phyloP scores from a whole-genome alignment of 2,888 invertebrate genomes.

The Hermaeophaga mercurialis region DNA sequence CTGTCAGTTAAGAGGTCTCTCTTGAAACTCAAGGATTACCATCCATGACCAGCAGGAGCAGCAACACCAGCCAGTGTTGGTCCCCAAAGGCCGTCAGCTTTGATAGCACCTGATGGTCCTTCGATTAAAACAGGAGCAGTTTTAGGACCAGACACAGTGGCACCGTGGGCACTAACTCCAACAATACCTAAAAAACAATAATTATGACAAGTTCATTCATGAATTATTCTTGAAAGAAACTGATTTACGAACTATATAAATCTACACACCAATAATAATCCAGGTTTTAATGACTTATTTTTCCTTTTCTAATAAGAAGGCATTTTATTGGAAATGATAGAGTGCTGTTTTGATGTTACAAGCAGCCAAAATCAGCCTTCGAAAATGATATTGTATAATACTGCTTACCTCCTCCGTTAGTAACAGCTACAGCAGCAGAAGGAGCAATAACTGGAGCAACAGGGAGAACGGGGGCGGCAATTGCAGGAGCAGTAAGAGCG shows the following conservation, averaged over 20 bases:
- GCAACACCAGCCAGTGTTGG: slow-evolving; percentile 46
- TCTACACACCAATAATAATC: too few species aligned
- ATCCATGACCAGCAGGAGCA: slow-evolving; percentile 23
- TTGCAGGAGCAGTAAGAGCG: slow-evolving; percentile 16
- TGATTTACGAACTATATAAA: too few species aligned
- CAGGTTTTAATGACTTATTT: too few species aligned
- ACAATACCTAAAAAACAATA: slow-evolving; percentile 29
- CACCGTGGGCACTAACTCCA: slow-evolving; percentile 43
- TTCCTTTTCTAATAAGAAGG: too few species aligned
- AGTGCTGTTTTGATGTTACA: too few species aligned
- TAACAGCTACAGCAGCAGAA: slow-evolving; percentile 35
- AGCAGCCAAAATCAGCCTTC: too few species aligned
- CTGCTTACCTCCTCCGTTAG: slow-evolving; percentile 36
- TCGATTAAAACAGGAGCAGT: slow-evolving; percentile 47
- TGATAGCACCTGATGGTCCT: slow-evolving; percentile 47
- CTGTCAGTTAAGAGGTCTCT: too few species aligned
- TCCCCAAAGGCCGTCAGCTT: slow-evolving; percentile 54
- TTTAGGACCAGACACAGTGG: slow-evolving; percentile 44
- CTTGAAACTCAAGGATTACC: too few species aligned
- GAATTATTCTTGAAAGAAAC: too few species aligned
- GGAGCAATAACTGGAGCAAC: slow-evolving; percentile 14
- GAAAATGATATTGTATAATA: too few species aligned
- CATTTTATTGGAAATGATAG: too few species aligned
- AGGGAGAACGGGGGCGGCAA: background rate
- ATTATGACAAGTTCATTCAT: too few species aligned